Evolutionary conservation across 1,140 invertebrate genomes (phyloP).

Genomic region (Lepidostoma basale): DNA sequence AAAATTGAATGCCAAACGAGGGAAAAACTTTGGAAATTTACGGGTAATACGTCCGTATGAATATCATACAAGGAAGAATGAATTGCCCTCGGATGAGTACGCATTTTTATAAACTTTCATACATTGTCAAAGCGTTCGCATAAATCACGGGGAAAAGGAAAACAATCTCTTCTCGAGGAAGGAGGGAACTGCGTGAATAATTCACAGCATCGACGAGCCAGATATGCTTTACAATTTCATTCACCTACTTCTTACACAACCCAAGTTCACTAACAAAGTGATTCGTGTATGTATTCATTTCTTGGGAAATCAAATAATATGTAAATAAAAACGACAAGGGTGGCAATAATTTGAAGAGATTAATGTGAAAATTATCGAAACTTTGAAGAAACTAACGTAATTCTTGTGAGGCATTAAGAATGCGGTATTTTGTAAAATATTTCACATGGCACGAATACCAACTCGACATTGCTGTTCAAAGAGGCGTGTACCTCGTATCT

Average conservation of each 20-base stretch:
- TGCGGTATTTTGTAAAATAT: conserved; percentile 24
- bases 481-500: conserved; percentile 4
- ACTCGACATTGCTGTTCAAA: neutral
- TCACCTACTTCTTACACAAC: too few relatives aligned
- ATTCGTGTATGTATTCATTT: too few relatives aligned
- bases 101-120: conserved; percentile 6
- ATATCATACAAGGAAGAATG: conserved; percentile 28
- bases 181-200: neutral
- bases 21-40: conserved; percentile 36
- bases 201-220: neutral
- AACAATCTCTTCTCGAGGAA: conserved; percentile 1
- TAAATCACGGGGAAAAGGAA: conserved; percentile 10
- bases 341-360: too few relatives aligned
- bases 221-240: too few relatives aligned
- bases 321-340: too few relatives aligned
- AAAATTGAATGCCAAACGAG: conserved; percentile 42
- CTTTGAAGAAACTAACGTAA: neutral
- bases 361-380: conserved; percentile 1
- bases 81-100: conserved; percentile 17
- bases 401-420: conserved; percentile 13
- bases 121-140: conserved; percentile 12
- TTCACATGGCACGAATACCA: neutral
- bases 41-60: conserved; percentile 22
- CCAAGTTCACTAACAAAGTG: too few relatives aligned
- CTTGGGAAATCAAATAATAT: too few relatives aligned